Evolutionary conservation across 2,113 vertebrate species (phyloP).

Genomic region (Agapornis roseicollis): DNA sequence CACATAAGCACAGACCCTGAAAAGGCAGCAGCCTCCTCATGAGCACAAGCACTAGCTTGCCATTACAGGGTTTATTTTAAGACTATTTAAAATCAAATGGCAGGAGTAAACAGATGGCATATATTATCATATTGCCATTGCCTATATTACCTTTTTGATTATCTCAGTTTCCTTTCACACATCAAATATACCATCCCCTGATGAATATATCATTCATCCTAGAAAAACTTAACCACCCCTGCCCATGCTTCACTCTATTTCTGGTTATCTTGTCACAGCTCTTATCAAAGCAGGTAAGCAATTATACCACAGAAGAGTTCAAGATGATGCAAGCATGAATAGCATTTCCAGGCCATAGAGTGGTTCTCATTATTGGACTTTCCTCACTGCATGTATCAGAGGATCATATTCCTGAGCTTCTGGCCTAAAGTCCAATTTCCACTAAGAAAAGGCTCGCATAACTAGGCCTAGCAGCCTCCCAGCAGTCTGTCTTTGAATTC

Average conservation of each 20-base stretch:
- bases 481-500: not conserved
- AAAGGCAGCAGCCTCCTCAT: not conserved
- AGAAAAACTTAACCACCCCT: not conserved
- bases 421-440: not conserved
- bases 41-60: not conserved
- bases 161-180: slow-evolving; percentile 45
- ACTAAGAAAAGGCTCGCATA: not conserved
- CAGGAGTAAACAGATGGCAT: slow-evolving; percentile 26
- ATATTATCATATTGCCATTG: not conserved
- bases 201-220: not conserved
- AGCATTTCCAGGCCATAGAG: not conserved
- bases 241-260: not conserved
- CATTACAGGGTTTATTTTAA: not conserved
- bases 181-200: not conserved
- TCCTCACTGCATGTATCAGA: not conserved
- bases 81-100: slow-evolving; percentile 8
- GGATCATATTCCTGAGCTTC: not conserved
- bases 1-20: not conserved
- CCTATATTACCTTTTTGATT: slow-evolving; percentile 6
- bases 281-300: not conserved
- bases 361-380: not conserved
- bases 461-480: not conserved
- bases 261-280: not conserved
- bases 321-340: not conserved
- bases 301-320: not conserved